Base-by-base conservation (phyloP, 1,140 invertebrate genomes). In the Neodiprion lecontei region DNA sequence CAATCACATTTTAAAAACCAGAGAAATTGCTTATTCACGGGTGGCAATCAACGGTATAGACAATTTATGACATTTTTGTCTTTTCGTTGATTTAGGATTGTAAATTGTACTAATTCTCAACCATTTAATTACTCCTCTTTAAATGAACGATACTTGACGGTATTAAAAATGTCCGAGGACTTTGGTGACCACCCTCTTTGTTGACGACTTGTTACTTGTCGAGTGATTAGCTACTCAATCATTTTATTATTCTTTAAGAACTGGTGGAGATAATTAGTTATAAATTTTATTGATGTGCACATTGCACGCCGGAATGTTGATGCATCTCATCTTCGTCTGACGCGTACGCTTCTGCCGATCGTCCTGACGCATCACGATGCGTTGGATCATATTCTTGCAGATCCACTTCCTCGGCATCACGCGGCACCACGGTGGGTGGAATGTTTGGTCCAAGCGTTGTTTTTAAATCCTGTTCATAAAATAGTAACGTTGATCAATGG, bases 331-430 rank as follows among this genome's bases (percentile, higher is more conserved):
- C 93, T 77, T 93, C 92, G 74, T 93, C 92, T 83, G 90, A 91
- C 68, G 91, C 91, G 85, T 94, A 93, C 0, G 92, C 92, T 80
- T 94, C 92, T 71, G 91, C 89, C 40, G 91, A 14, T 81, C 73
- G 48, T 49, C 79, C 79, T 9, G 76, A 74, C 17, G 74, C 76
- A 21, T 77, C 87, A 79, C 89, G 88, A 10, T 84, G 80, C 17
- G 80, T 83, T 7, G 92, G 91, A 74, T 94, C 93, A 81, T 92
- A 95, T 72, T 96, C 95, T 79, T 92, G 89, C 82, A 97, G 85
- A 80, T 94, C 92, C 0, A 96, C 96, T 86, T 97, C 95, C 85
- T 97, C 95, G 0, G 95, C 94, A 82, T 95, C 93, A 72, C 87
- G 89, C 1, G 95, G 94, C 87, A 93, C 91, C 48, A 88, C 89